Evolutionary conservation across 2,797 vertebrate genomes (phyloP), one percentile per base, ranked within the genome.

Genomic region (Linurgus olivaceus): DNA sequence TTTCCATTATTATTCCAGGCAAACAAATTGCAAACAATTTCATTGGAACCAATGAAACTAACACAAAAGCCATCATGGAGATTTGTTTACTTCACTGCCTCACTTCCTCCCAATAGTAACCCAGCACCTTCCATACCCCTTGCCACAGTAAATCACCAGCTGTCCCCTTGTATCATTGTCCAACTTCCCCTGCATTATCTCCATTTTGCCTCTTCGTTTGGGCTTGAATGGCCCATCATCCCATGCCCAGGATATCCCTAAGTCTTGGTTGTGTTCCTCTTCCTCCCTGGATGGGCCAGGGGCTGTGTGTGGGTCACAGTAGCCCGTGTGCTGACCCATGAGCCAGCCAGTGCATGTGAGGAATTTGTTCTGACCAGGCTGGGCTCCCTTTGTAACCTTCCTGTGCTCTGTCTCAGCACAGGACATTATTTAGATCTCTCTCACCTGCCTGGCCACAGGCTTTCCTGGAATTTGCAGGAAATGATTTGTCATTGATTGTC

Each of bases 311-410:
- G 25, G 17, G 11, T 61, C 2, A 1, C 15, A 57, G n/a, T 0
- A 20, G 17, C 11, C 26, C 0, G 0, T 38, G 55, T 28, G 33
- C 37, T 0, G 0, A 42, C 18, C n/a, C 28, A 7, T 48, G 23
- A n/a, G 23, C 7, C 45, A 77, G 57, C 1, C 44, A 51, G 12
- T 1, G 23, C 20, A 13, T 3, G 2, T 11, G 25, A 59, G 0
- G 1, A 47, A 33, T 52, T 76, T 26, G 3, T 66, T 84, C 35
- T 86, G 48, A 45, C 10, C 4, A 4, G 3, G 3, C 20, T 52
- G 63, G n/a, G 42, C 10, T 78, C 28, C 6, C 50, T 58, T 62
- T 44, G 17, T 10, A 82, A 47, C 42, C 10, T 44, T 55, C 44
- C 47, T 57, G 23, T 11, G 54, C 33, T 25, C 15, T 57, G 33